Conservation (phyloP, 2,888 invertebrate genomes). For the Erannis defoliaria region DNA sequence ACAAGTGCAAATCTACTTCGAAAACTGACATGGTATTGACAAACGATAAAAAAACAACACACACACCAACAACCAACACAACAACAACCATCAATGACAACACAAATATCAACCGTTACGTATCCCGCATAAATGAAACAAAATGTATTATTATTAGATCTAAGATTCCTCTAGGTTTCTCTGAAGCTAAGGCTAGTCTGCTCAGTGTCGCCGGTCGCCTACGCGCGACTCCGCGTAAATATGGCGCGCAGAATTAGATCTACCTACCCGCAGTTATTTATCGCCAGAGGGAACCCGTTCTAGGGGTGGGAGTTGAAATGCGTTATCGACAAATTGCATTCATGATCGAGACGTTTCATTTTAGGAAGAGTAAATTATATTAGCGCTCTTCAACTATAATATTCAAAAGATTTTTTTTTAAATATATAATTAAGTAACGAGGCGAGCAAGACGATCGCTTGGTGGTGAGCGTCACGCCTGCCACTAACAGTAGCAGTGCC, state of each 20-base stretch:
- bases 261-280: constrained; percentile 82
- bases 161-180: neutral
- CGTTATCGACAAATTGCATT: constrained; percentile 41
- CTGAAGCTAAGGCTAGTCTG: constrained; percentile 58
- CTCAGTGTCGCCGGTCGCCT: constrained; percentile 60
- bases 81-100: too few relatives aligned
- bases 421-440: too few relatives aligned
- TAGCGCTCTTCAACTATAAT: too few relatives aligned
- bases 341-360: constrained; percentile 2
- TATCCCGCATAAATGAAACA: neutral
- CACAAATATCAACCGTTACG: too few relatives aligned
- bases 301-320: constrained; percentile 47
- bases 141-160: neutral
- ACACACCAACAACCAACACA: too few relatives aligned
- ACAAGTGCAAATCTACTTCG: too few relatives aligned
- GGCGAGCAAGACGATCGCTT: too few relatives aligned
- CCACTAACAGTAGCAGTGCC: too few relatives aligned
- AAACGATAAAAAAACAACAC: too few relatives aligned
- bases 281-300: constrained; percentile 59
- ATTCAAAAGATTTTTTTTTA: too few relatives aligned
- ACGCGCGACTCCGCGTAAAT: constrained; percentile 72
- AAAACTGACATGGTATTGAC: too few relatives aligned
- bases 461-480: too few relatives aligned
- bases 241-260: constrained; percentile 79
- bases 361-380: neutral